A percentile compares a stretch with the other conserved stretches of the same genome.
phyloP scores from a whole-genome alignment of 1,140 invertebrate genomes.

The Heliconius himera region DNA sequence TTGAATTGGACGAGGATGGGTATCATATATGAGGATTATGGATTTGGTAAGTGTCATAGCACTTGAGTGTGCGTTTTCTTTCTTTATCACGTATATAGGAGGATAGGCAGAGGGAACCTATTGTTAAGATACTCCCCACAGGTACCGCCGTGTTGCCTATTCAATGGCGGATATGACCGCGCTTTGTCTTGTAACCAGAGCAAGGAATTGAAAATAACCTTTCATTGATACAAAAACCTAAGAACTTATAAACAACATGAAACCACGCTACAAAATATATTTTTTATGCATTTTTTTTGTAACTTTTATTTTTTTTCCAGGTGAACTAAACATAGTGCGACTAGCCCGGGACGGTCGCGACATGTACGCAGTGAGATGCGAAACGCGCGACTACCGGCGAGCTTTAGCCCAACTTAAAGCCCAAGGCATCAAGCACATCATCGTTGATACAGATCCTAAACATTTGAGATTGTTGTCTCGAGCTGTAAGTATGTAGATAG shows the following conservation, averaged over 20 bases:
- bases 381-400: slow-evolving; percentile 88
- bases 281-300: too few relatives aligned
- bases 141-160: not conserved
- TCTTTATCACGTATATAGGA: not conserved
- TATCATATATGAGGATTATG: slow-evolving; percentile 93
- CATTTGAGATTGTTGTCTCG: slow-evolving; percentile 90
- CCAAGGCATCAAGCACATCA: slow-evolving; percentile 92
- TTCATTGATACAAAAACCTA: not conserved
- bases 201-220: not conserved
- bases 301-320: slow-evolving; percentile 77
- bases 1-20: slow-evolving; percentile 97
- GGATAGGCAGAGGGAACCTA: not conserved
- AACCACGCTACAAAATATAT: not conserved
- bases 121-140: not conserved
- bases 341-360: slow-evolving; percentile 87
- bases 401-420: slow-evolving; percentile 90
- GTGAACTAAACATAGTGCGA: slow-evolving; percentile 93
- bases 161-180: too few relatives aligned
- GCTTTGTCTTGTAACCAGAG: not conserved
- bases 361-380: slow-evolving; percentile 91
- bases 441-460: slow-evolving; percentile 91
- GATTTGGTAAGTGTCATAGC: slow-evolving; percentile 50
- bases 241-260: not conserved
- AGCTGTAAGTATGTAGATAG: slow-evolving; percentile 85
- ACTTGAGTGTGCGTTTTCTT: not conserved